A percentile compares a stretch with the other conserved stretches of the same genome.
Conservation (phyloP, 2,888 invertebrate species). For the Pseudococcus longispinus region DNA sequence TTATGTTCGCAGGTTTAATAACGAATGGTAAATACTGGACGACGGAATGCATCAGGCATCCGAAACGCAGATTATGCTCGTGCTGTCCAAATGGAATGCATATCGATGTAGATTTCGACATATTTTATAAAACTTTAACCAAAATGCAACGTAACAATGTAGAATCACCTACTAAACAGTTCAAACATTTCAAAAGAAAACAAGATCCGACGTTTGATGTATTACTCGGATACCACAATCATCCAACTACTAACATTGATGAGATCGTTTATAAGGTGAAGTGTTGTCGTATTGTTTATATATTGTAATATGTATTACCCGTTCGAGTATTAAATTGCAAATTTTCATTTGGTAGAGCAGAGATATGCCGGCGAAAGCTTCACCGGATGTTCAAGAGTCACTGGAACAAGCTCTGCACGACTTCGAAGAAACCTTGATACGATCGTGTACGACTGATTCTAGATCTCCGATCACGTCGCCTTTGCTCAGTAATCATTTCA, state of each 20-base stretch:
- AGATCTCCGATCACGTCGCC: conserved; percentile 51
- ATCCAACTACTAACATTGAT: conserved; percentile 40
- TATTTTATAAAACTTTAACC: conserved; percentile 49
- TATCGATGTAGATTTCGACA: conserved; percentile 54
- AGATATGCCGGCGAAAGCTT: conserved; percentile 57
- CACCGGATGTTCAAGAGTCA: conserved; percentile 60
- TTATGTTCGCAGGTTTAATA: conserved; percentile 47
- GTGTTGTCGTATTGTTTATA: neutral
- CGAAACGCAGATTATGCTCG: conserved; percentile 51
- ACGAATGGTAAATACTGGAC: conserved; percentile 54
- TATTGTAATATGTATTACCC: neutral
- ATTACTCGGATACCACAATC: conserved; percentile 37
- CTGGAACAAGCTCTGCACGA: conserved; percentile 70
- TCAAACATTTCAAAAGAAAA: conserved; percentile 43
- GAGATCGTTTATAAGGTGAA: conserved; percentile 53
- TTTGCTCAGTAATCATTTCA: conserved; percentile 49
- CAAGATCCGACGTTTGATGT: conserved; percentile 45
- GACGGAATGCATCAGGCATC: conserved; percentile 54
- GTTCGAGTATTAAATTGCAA: conserved; percentile 15
- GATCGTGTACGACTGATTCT: conserved; percentile 46
- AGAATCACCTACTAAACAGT: conserved; percentile 33
- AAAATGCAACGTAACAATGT: conserved; percentile 43
- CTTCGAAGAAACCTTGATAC: conserved; percentile 73
- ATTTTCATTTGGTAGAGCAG: conserved; percentile 36
- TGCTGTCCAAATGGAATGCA: conserved; percentile 53